phyloP scores from a whole-genome alignment of 2,113 vertebrate genomes.

The Tor tambroides region DNA sequence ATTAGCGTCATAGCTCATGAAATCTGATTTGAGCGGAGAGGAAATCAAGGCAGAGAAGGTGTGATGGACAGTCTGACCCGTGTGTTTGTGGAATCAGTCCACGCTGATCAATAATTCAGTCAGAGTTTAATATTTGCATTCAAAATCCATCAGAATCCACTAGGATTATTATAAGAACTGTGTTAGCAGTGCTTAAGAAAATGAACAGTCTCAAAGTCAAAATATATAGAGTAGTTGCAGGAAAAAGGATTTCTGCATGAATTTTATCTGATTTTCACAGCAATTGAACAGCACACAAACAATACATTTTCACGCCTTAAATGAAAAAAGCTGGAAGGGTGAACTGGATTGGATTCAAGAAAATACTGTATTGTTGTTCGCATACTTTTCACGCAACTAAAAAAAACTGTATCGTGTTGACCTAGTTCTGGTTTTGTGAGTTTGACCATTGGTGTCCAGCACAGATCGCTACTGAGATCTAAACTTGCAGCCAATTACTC shows the following conservation, averaged over 20 bases:
- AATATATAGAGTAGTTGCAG: neutral
- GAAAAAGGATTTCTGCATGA: neutral
- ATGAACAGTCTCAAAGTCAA: neutral
- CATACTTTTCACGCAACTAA: neutral
- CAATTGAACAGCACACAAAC: neutral
- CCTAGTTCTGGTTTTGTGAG: conserved; percentile 10
- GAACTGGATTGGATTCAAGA: neutral
- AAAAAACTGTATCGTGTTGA: neutral
- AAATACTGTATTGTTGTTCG: neutral
- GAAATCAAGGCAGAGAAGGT: conserved; percentile 1
- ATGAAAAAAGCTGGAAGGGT: neutral
- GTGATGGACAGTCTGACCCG: conserved; percentile 11
- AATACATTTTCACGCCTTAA: neutral
- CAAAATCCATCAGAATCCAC: conserved; percentile 29
- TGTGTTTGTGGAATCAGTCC: conserved; percentile 43
- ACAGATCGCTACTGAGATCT: neutral
- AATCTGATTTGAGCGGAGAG: conserved; percentile 41
- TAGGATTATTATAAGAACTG: neutral
- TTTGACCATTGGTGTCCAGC: conserved; percentile 1
- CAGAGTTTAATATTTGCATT: conserved; percentile 53
- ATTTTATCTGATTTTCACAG: neutral
- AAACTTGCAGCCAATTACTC: neutral
- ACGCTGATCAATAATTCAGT: conserved; percentile 61
- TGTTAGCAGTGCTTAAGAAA: conserved; percentile 22
- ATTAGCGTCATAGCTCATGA: conserved; percentile 43